These are phyloP conservation scores for Trematomus bernacchii DNA, from an alignment of 2,797 vertebrate genomes.

Conservation along the genomic window DNA sequence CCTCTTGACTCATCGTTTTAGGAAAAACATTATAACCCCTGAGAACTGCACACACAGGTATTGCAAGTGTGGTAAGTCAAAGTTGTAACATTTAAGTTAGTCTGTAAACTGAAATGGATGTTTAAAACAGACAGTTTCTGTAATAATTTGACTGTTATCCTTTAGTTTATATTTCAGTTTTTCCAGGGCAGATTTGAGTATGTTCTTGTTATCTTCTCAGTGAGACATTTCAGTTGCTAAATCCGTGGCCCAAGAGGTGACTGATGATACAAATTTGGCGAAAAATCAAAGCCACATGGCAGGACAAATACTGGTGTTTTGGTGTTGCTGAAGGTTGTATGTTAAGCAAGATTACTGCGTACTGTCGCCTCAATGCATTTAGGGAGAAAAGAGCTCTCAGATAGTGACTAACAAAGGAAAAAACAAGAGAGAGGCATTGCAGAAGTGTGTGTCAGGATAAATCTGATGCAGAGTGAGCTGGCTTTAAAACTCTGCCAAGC, in stretches of 20 bases:
- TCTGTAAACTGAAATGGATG: background rate
- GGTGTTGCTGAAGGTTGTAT: background rate
- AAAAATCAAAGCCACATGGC: conserved; percentile 21
- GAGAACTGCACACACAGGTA: background rate
- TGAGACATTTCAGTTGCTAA: too few species aligned
- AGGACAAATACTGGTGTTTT: conserved; percentile 36
- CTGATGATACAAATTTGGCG: background rate
- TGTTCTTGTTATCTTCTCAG: too few species aligned
- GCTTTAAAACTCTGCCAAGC: conserved; percentile 48
- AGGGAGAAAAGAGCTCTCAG: conserved; percentile 43
- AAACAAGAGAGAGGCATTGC: conserved; percentile 32
- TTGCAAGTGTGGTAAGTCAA: background rate
- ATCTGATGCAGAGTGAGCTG: conserved; percentile 44
- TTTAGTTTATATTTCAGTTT: background rate
- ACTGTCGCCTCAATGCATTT: conserved; percentile 34
- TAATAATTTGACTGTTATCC: background rate
- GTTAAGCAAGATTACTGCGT: conserved; percentile 14
- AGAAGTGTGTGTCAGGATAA: conserved; percentile 51
- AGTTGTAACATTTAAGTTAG: background rate
- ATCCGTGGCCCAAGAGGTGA: background rate
- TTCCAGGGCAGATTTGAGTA: too few species aligned
- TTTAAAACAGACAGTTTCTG: background rate
- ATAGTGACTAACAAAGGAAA: conserved; percentile 38
- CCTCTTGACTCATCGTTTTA: background rate
- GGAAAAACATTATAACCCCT: background rate